Percentiles rank a stretch among this genome's conserved stretches.
Conservation (phyloP, 2,797 vertebrate genomes). For the Acipenser ruthenus region DNA sequence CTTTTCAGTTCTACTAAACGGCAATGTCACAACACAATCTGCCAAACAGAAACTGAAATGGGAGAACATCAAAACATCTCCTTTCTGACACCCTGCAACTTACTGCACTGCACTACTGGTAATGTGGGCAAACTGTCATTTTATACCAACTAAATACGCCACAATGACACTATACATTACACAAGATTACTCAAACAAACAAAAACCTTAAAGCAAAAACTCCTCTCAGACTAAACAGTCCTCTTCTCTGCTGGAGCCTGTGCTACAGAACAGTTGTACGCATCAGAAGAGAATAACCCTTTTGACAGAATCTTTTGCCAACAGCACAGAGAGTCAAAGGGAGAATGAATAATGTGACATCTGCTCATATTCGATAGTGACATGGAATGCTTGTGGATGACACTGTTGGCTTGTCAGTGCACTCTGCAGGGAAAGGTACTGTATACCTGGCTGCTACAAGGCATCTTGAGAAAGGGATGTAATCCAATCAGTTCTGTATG, state of each 20-base stretch:
- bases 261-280: not conserved
- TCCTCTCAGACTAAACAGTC: not conserved
- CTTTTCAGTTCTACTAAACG: constrained; percentile 4
- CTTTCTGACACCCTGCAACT: not conserved
- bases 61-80: not conserved
- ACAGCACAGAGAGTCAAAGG: not conserved
- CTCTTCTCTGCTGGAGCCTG: not conserved
- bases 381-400: not conserved
- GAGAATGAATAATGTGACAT: not conserved
- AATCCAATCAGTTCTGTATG: no score
- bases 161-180: not conserved
- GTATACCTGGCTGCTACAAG: no score
- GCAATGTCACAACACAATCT: constrained; percentile 1
- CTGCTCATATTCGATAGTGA: not conserved
- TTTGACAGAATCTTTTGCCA: not conserved
- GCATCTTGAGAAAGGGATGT: no score
- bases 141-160: not conserved
- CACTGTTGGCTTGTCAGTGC: not conserved
- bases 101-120: not conserved
- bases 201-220: not conserved
- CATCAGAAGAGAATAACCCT: not conserved
- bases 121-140: not conserved
- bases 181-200: not conserved
- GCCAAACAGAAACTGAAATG: not conserved
- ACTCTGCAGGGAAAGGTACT: not conserved